Evolutionary conservation across 1,140 invertebrate species (phyloP), one percentile per base, ranked within the genome.

Genomic region (Harpegnathos saltator): DNA sequence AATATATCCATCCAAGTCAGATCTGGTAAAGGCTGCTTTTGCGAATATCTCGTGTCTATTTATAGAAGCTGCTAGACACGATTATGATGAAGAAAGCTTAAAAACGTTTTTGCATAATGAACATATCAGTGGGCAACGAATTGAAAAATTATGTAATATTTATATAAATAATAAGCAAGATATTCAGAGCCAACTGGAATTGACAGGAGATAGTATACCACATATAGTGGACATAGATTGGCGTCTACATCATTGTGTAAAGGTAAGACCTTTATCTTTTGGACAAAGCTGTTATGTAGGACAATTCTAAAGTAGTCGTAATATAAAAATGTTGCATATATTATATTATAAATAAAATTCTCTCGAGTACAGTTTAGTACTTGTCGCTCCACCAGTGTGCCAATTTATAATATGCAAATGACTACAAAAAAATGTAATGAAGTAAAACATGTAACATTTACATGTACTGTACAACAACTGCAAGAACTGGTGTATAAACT

Each of bases 401-500:
- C 93, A 22, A 59, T 93, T 19, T 95, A 95, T 85, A 89, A 92
- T 77, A 92, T 95, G 44, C 90, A 87, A 82, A 78, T 95, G 14
- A 92, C 89, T 68, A 94, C 92, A 83, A 95, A 93, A 1, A 93
- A 95, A 73, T 59, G 89, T 48, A 94, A 94, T 65, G 89, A 92
- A 38, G 78, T 90, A 59, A 92, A 95, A 52, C 91, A 94, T 89
- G 84, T 96, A 52, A 93, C 93, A 58, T 96, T 96, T 89, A 95
- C 94, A 2, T 96, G 96, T 89, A 95, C 95, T 22, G 93, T 94
- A 24, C 95, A 96, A 74, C 95, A 96, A 88, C 89, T 97, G 56
- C 96, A 96, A 92, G 96, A 97, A 91, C 92, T 97, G 73, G 95
- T 96, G 58, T 95, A 95, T 78, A 96, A 96, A 91, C 91, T 97